phyloP scores from a whole-genome alignment of 2,888 invertebrate genomes.

The Ceriagrion tenellum region DNA sequence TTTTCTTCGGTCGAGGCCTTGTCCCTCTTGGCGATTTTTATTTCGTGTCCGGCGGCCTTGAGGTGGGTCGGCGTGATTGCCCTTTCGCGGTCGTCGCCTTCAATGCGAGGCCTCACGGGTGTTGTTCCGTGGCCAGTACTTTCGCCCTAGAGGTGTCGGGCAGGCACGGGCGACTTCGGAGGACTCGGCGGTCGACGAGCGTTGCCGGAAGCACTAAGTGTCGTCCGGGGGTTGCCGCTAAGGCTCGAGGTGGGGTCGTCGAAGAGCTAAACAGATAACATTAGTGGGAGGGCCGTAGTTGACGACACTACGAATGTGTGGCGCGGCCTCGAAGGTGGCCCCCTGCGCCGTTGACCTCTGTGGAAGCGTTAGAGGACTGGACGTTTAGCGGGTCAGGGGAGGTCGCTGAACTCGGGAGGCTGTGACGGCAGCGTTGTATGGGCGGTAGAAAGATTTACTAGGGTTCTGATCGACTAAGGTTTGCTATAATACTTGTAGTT shows the following conservation, averaged over 20 bases:
- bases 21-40: neutral
- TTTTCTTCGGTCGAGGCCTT: neutral
- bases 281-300: neutral
- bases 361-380: neutral
- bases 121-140: too few species aligned
- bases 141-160: too few species aligned
- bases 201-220: neutral
- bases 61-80: neutral
- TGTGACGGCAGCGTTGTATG: neutral
- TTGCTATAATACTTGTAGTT: too few species aligned
- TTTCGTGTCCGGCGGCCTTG: neutral
- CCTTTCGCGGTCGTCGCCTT: neutral
- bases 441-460: too few species aligned
- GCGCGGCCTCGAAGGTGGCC: neutral
- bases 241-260: neutral
- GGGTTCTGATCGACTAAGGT: too few species aligned
- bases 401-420: neutral
- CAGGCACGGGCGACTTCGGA: too few species aligned
- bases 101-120: too few species aligned
- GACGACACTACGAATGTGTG: neutral
- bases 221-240: neutral
- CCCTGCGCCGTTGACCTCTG: neutral
- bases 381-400: neutral
- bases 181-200: too few species aligned
- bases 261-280: neutral